Conservation (phyloP, 2,888 invertebrate species). For the Caenorhabditis sinica region DNA sequence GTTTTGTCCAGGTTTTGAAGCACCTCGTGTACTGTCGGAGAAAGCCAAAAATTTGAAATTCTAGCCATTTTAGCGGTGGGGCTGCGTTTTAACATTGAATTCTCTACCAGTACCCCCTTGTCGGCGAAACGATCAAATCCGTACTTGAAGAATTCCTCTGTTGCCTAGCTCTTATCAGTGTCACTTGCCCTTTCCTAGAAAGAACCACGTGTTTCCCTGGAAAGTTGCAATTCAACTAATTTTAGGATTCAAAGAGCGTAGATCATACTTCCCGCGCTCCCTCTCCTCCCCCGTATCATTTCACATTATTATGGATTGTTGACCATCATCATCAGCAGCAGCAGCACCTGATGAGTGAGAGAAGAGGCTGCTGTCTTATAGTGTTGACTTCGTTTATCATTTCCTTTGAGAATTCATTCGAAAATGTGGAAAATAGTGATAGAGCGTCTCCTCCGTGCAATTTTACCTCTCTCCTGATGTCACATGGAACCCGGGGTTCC, state of each 20-base stretch:
- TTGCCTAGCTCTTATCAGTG: background rate
- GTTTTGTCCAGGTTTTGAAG: too few relatives aligned
- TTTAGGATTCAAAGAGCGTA: slow-evolving; percentile 23
- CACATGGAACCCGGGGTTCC: slow-evolving; percentile 43
- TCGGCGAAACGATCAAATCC: too few relatives aligned
- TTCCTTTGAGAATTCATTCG: background rate
- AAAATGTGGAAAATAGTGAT: too few relatives aligned
- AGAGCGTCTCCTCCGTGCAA: background rate
- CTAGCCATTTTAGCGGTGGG: too few relatives aligned
- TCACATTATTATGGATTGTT: slow-evolving; percentile 10
- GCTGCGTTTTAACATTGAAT: too few relatives aligned
- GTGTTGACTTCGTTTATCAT: background rate
- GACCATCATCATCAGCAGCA: slow-evolving; percentile 4
- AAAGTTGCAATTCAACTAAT: background rate
- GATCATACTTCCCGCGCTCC: slow-evolving; percentile 13
- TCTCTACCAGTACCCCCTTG: too few relatives aligned
- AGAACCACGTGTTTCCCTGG: background rate
- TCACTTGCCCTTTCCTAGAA: background rate
- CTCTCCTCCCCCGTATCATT: background rate
- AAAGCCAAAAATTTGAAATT: too few relatives aligned
- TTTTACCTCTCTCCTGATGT: slow-evolving; percentile 2
- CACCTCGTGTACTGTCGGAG: too few relatives aligned
- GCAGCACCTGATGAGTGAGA: slow-evolving; percentile 23
- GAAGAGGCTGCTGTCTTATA: slow-evolving; percentile 2
- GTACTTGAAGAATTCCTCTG: too few relatives aligned